Evolutionary conservation across 2,113 vertebrate species (phyloP).

Genomic region (Sander vitreus): DNA sequence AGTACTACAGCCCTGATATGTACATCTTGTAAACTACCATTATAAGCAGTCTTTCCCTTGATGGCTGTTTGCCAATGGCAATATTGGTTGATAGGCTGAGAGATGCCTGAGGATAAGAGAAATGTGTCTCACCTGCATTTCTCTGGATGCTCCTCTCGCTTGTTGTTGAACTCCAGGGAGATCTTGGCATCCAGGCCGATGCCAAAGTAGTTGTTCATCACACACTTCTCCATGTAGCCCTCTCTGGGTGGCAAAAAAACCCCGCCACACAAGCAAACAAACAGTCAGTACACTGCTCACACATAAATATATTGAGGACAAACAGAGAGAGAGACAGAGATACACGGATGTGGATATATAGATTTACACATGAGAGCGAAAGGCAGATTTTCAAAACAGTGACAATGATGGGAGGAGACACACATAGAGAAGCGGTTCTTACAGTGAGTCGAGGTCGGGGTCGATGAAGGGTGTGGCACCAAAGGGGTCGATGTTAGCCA

Average conservation of each 20-base stretch:
- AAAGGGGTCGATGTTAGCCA: constrained; percentile 97
- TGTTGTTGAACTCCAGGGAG: constrained; percentile 99
- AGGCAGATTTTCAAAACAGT: background rate
- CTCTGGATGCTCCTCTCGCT: constrained; percentile 96
- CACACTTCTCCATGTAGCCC: constrained; percentile 97
- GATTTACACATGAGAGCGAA: background rate
- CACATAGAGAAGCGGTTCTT: constrained; percentile 75
- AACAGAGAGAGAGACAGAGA: background rate
- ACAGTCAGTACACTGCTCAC: background rate
- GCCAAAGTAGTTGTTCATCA: constrained; percentile 99
- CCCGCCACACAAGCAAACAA: background rate
- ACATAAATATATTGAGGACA: background rate
- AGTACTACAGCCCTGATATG: too few species aligned
- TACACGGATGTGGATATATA: background rate
- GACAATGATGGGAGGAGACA: background rate
- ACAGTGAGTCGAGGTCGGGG: constrained; percentile 96
- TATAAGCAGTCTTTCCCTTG: too few species aligned
- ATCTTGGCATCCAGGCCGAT: constrained; percentile 99
- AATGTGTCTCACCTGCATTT: constrained; percentile 92
- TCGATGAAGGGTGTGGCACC: constrained; percentile 97
- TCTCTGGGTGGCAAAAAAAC: constrained; percentile 83
- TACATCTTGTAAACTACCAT: too few species aligned
- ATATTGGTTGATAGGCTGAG: background rate
- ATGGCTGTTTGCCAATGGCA: background rate
- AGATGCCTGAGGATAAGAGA: background rate